Evolutionary conservation across 2,888 invertebrate genomes (phyloP).

Genomic region (Machimus atricapillus): DNA sequence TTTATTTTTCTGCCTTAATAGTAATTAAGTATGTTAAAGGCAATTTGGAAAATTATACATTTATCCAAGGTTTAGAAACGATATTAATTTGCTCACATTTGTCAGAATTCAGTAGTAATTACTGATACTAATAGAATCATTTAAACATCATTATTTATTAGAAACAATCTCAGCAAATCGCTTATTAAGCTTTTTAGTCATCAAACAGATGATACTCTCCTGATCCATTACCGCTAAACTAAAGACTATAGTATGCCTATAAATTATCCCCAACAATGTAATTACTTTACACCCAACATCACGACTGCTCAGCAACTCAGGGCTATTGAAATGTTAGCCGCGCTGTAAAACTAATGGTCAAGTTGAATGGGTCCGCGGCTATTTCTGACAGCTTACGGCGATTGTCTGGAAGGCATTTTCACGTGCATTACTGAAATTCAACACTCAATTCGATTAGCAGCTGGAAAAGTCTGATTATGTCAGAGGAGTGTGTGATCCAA

Average conservation of each 20-base stretch:
- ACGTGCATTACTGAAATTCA: neutral
- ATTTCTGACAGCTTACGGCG: neutral
- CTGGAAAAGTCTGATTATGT: neutral
- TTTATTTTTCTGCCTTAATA: too few species aligned
- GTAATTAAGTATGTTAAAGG: too few species aligned
- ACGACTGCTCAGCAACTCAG: neutral
- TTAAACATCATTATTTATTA: neutral
- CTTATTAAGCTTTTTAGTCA: neutral
- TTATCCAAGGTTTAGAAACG: neutral
- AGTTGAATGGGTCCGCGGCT: neutral
- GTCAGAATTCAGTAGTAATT: neutral
- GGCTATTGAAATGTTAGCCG: neutral
- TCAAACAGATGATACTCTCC: neutral
- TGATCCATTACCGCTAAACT: neutral
- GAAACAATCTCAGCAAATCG: neutral
- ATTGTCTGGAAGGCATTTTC: neutral
- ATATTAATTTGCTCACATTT: neutral
- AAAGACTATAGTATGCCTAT: neutral
- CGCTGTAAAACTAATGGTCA: neutral
- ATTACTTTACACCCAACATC: neutral
- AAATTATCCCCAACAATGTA: neutral
- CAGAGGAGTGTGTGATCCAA: neutral
- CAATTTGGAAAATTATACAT: neutral
- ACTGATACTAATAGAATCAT: neutral
- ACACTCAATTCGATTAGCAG: neutral